Evolutionary conservation across 2,113 vertebrate species (phyloP).

Genomic region (Oryzias javanicus): DNA sequence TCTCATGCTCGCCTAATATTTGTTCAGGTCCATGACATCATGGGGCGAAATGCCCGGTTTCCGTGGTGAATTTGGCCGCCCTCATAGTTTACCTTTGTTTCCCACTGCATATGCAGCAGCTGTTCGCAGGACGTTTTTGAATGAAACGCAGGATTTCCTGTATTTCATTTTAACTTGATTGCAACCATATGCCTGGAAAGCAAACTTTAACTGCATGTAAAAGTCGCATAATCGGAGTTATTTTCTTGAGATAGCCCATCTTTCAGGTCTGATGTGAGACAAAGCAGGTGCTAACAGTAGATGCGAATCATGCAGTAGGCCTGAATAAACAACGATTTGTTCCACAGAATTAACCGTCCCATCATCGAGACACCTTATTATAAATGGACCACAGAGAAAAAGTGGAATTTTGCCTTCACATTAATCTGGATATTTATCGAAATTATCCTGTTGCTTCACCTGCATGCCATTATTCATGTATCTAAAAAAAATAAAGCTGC

Average conservation of each 20-base stretch:
- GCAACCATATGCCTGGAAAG: slow-evolving; percentile 68
- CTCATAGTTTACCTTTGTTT: slow-evolving; percentile 56
- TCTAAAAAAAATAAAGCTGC: neutral
- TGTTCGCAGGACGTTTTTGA: slow-evolving; percentile 60
- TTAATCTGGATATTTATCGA: too few relatives aligned
- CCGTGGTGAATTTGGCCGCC: slow-evolving; percentile 36
- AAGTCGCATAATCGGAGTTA: slow-evolving; percentile 57
- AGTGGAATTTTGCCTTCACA: neutral
- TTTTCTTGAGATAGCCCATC: slow-evolving; percentile 60
- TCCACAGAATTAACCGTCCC: slow-evolving; percentile 19
- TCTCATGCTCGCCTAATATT: slow-evolving; percentile 52
- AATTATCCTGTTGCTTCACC: too few relatives aligned
- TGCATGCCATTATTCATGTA: too few relatives aligned
- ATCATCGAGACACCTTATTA: slow-evolving; percentile 15
- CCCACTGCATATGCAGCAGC: slow-evolving; percentile 52
- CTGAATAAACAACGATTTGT: slow-evolving; percentile 37
- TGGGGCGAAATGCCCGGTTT: slow-evolving; percentile 62
- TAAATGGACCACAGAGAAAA: slow-evolving; percentile 2
- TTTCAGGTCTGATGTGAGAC: slow-evolving; percentile 44
- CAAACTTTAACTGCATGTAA: slow-evolving; percentile 50
- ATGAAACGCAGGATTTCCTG: slow-evolving; percentile 61
- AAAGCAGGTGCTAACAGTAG: slow-evolving; percentile 47
- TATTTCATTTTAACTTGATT: slow-evolving; percentile 46
- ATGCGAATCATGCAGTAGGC: slow-evolving; percentile 18
- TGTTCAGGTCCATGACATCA: slow-evolving; percentile 74